Base-by-base conservation (phyloP, 2,113 vertebrate species). In the Nettapus auritus region DNA sequence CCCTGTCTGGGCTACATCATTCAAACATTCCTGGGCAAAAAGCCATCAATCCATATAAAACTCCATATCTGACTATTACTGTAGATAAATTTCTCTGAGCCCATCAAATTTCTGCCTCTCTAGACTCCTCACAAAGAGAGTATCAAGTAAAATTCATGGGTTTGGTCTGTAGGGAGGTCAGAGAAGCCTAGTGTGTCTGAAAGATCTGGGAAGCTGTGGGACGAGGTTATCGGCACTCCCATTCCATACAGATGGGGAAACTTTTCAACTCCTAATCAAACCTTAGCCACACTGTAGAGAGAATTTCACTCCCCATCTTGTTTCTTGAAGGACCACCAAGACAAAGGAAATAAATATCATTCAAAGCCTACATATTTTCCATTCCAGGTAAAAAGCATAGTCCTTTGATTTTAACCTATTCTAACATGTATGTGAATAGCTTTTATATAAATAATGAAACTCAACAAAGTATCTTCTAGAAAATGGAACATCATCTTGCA, bases 11-110 rank as follows among this genome's bases (percentile, higher is more conserved):
- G 74, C 74, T 90, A 73, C 78, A 91, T 90, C 91, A 92, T 53
- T 33, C 67, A 87, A 94, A 16, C 17, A 80, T 92, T 95, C 92
- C 93, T 92, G 82, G 91, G 89, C 95, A 96, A 80, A 82, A 85
- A 94, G 95, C 91, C 89, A 96, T 42, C 67, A 94, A 28, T 75
- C 70, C 57, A 93, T 42, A 79, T 55, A 91, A 76, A 89, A 66
- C 67, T 92, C 63, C 86, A 74, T 82, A 82, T 92, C 91, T 62
- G 23, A 62, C 68, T 70, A 10, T 71, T 78, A 28, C 44, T 53
- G 14, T 18, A 44, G 74, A 42, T 29, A 60, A 34, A 17, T 79
- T 84, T 89, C 69, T 57, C 25, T 0, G 3, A 67, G 46, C 60
- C 22, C 59, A 63, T 46, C 64, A 70, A 42, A 71, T 40, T 40